Percentiles rank a stretch among this genome's conserved stretches.
These are phyloP conservation scores for Apotomis turbidana DNA, from an alignment of 2,888 invertebrate species.

Conservation along the genomic window DNA sequence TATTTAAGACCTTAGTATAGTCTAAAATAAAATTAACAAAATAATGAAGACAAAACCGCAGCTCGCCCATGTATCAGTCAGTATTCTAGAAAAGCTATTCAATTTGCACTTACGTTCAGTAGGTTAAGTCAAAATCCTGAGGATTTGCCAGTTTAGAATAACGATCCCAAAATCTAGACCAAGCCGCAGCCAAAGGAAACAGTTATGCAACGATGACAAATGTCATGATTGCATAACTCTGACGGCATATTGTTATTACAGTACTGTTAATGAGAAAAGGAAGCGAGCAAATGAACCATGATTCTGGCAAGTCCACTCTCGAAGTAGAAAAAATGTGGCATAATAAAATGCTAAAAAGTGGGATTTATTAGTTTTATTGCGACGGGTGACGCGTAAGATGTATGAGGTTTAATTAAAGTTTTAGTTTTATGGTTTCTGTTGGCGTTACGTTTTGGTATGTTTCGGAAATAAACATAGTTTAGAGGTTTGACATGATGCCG, in stretches of 20 bases:
- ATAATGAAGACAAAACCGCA: no score
- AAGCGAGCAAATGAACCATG: slow-evolving; percentile 44
- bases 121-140: no score
- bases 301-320: slow-evolving; percentile 30
- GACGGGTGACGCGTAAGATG: slow-evolving; percentile 3
- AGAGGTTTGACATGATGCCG: no score
- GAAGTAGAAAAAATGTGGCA: background rate
- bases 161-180: background rate
- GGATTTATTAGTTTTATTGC: slow-evolving; percentile 6
- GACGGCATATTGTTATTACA: slow-evolving; percentile 23
- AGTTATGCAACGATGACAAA: no score
- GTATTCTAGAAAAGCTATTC: no score
- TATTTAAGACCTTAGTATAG: no score
- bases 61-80: no score
- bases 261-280: slow-evolving; percentile 38
- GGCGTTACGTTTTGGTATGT: background rate
- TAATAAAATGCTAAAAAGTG: slow-evolving; percentile 13
- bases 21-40: no score
- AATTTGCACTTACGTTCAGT: no score
- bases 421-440: background rate
- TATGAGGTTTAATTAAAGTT: slow-evolving; percentile 1
- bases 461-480: background rate
- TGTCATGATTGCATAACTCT: slow-evolving; percentile 4
- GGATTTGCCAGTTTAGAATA: background rate
- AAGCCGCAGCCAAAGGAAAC: slow-evolving; percentile 9